These are phyloP conservation scores for Eira barbara DNA, from an alignment of 2,113 vertebrate species.

Conservation along the genomic window DNA sequence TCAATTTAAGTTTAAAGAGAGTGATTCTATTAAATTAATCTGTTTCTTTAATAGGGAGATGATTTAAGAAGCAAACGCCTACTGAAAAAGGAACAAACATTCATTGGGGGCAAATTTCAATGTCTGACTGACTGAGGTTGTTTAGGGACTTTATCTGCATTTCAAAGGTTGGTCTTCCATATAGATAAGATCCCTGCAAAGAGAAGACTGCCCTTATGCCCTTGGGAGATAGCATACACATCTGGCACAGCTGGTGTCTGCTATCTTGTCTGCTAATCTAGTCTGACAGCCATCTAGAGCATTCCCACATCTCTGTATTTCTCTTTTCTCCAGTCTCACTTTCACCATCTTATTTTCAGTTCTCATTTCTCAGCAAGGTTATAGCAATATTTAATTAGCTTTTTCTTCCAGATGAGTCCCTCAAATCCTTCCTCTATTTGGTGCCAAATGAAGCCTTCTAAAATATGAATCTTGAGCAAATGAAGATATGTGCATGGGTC, in stretches of 20 bases:
- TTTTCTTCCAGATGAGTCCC: neutral
- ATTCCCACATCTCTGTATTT: neutral
- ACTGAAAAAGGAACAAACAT: neutral
- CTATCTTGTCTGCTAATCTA: neutral
- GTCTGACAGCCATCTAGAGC: neutral
- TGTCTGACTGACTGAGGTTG: neutral
- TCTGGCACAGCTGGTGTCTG: neutral
- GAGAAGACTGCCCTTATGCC: neutral
- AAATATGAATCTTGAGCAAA: neutral
- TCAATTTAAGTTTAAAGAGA: neutral
- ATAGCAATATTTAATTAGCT: neutral
- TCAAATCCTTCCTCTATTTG: neutral
- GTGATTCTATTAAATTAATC: neutral
- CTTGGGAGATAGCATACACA: neutral
- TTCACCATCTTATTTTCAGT: neutral
- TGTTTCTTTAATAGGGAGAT: neutral
- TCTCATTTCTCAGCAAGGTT: neutral
- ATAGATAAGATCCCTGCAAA: neutral
- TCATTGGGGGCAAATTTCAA: neutral
- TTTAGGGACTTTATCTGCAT: neutral
- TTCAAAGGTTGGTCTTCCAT: conserved; percentile 4
- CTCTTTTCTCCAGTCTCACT: neutral
- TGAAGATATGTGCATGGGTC: neutral
- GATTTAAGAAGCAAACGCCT: neutral
- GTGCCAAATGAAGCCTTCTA: neutral